Evolutionary conservation across 1,140 invertebrate species (phyloP), one percentile per base, ranked within the genome.

Genomic region (Plectrocnemia conspersa): DNA sequence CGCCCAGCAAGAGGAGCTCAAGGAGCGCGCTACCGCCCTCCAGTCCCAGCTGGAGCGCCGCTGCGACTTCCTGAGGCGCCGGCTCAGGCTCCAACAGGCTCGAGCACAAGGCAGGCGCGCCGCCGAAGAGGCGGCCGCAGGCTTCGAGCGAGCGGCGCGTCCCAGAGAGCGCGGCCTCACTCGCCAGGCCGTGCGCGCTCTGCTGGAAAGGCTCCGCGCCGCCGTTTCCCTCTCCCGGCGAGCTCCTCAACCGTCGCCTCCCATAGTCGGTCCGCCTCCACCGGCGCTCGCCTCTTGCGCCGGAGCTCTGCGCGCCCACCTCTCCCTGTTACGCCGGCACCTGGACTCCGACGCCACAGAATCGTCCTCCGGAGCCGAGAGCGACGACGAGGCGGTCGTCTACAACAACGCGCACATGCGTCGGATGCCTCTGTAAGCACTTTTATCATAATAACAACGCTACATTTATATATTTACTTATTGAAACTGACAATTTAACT

Each of bases 341-440:
- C 72, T 93, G 38, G 93, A 96, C 73, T 93, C 91, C 13, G 93
- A 97, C 76, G 91, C 89, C 11, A 97, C 93, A 11, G 89, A 86
- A 13, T 93, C 90, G 45, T 94, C 91, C 65, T 95, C 92, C 25
- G 93, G 91, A 32, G 91, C 89, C 23, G 93, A 96, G 69, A 94
- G 90, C 64, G 89, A 88, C 73, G 92, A 96, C 75, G 93, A 97
- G 72, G 81, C 85, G 70, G 84, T 90, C 52, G 73, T 76, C 54
- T 89, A 86, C 70, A 87, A 84, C 67, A 89, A 89, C 75, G 76
- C 77, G 16, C 81, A 84, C 67, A 86, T 89, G 65, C 79, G 85
- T 62, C 76, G 76, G 41, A 75, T 88, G 70, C 73, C 85, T 16
- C 86, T 90, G 87, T 90, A 71, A 89, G 87, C 87, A 62, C 44